Base-by-base conservation (phyloP, 1,140 invertebrate genomes). In the Euura saliciscinereae region DNA sequence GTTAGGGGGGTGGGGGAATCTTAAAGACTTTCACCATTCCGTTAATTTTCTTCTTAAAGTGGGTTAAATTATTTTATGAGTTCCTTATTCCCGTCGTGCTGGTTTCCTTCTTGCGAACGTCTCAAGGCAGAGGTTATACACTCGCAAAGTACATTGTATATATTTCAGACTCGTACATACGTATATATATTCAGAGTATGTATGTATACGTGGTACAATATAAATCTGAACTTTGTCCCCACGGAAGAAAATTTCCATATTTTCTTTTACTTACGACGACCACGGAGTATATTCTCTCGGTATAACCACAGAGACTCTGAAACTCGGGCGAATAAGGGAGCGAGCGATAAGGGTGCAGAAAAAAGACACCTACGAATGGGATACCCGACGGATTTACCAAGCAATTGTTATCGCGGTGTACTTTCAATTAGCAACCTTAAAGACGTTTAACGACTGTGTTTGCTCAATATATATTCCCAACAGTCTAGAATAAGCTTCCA, bases 11-110 rank as follows among this genome's bases (percentile, higher is more conserved):
- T 28, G 28, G 51, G 51, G 68, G 68, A 44, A 78, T 86, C 83
- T 83, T 86, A 85, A 86, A 86, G 85, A 86, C 84, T 86, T 83
- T 86, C 81, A 74, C 81, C 79, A 82, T 84, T 83, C 85, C 81
- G 80, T 85, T 87, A 84, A 85, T 86, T 86, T 86, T 85, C 82
- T 85, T 83, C 80, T 80, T 78, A 79, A 83, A 83, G 80, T 85
- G 80, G 81, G 82, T 84, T 85, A 85, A 84, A 84, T 86, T 84
- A 85, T 86, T 85, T 86, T 83, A 84, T 77, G 80, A 85, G 74
- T 83, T 80, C 73, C 74, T 59, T 59, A 28, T n/a, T 59, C 51
- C 8, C 51, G 51, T n/a, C 8, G 8, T 59, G 51, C 51, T n/a
- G 51, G 13, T 59, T 59, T 59, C 51, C 51, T 59, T 59, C 51